These are phyloP conservation scores for Tamias sibiricus DNA, from an alignment of 2,113 vertebrate genomes.

Conservation along the genomic window DNA sequence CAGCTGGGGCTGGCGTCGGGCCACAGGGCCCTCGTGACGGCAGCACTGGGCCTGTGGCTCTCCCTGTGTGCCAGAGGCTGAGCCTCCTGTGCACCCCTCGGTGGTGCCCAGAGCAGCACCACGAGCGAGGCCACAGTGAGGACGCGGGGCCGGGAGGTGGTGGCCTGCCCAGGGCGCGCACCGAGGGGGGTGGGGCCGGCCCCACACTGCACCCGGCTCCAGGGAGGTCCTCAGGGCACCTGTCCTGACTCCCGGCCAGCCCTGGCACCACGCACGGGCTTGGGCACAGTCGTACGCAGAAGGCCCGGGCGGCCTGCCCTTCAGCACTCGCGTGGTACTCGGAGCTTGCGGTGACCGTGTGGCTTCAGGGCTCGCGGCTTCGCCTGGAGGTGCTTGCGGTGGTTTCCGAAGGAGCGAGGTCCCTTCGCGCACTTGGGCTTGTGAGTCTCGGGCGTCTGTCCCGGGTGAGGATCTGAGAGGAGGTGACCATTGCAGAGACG, in stretches of 20 bases:
- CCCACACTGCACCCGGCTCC: accelerated
- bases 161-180: accelerated
- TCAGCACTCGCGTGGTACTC: not conserved
- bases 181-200: accelerated
- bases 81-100: accelerated
- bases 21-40: not conserved
- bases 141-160: not conserved
- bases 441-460: not conserved
- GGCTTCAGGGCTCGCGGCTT: not conserved
- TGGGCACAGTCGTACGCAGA: accelerated
- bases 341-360: not conserved
- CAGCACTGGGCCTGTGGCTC: accelerated
- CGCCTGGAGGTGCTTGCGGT: not conserved
- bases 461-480: not conserved
- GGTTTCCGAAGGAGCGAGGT: accelerated
- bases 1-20: accelerated
- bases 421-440: not conserved
- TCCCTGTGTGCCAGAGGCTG: accelerated
- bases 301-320: not conserved
- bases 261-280: accelerated
- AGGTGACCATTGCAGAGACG: too few relatives aligned
- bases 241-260: accelerated
- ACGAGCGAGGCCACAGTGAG: accelerated
- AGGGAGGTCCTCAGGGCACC: not conserved
- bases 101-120: accelerated